Evolutionary conservation across 2,113 vertebrate species (phyloP), one percentile per base, ranked within the genome.

Genomic region (Antechinus stuartii): DNA sequence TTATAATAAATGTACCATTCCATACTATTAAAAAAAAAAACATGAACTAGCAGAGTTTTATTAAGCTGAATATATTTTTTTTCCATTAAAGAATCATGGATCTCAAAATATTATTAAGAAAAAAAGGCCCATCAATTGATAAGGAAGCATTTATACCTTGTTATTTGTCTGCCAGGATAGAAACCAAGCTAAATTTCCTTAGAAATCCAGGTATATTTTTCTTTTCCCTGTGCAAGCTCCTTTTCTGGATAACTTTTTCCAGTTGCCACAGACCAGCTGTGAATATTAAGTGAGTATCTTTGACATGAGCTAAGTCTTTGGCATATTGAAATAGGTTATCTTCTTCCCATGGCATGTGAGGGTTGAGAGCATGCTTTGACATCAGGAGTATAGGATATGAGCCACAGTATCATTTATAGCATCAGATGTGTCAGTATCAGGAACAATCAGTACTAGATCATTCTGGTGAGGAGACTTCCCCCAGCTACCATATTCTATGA

Each of bases 321-420:
- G 98, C 98, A 98, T 98, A 98, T 99, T 99, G 97, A 98, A 98
- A 98, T 98, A 98, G 97, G 98, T 98, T 99, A 98, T 98, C 98
- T 97, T 98, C 98, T 97, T 98, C 95, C 98, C 97, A 98, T 98
- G 98, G 98, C 98, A 98, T 98, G 97, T 98, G 97, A 98, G 98
- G 98, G 98, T 96, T 98, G 97, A 98, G 97, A 96, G 97, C 96
- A 92, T 98, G 98, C 98, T 98, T 98, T 99, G 98, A 98, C 98
- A 99, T 97, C 93, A 98, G 97, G 94, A 98, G 97, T 97, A 98
- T 96, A 98, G 97, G 97, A 98, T 98, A 97, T 98, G 98, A 98
- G 96, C 92, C 97, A 97, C 98, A 98, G 98, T 98, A 98, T 98
- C 98, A 98, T 99, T 98, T 95, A 42, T 42, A 95, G 95, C 97